Evolutionary conservation across 1,140 invertebrate species (phyloP).

Genomic region (Meloidogyne hapla): DNA sequence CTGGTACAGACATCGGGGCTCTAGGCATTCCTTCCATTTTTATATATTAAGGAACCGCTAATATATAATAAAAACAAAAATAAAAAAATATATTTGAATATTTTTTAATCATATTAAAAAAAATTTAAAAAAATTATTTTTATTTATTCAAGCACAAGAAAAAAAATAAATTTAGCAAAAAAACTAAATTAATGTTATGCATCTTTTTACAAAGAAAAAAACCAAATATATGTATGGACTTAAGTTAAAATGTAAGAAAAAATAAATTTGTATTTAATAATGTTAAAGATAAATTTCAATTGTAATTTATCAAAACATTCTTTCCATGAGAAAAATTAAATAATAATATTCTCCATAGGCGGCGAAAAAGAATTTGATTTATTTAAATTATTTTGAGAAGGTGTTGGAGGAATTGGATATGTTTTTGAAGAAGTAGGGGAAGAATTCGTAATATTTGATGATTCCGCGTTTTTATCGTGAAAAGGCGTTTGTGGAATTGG

Average conservation of each 20-base stretch:
- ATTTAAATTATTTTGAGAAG: neutral
- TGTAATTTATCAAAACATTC: no score
- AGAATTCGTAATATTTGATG: neutral
- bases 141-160: no score
- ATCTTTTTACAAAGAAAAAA: no score
- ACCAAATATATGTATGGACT: no score
- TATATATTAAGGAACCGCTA: constrained; percentile 4
- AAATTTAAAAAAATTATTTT: no score
- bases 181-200: no score
- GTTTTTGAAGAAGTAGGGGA: neutral
- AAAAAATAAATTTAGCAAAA: no score
- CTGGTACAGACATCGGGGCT: constrained; percentile 45
- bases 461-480: neutral
- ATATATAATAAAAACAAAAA: neutral
- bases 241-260: no score
- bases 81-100: neutral
- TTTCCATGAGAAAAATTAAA: neutral
- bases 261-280: no score
- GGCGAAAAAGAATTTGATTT: neutral
- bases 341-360: neutral
- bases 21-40: constrained; percentile 48
- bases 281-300: no score
- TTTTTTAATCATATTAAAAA: neutral
- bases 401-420: neutral
- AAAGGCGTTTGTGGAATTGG: neutral